Percentiles rank a stretch among this genome's conserved stretches.
phyloP scores from a whole-genome alignment of 1,140 invertebrate genomes.

The Phthorimaea operculella region DNA sequence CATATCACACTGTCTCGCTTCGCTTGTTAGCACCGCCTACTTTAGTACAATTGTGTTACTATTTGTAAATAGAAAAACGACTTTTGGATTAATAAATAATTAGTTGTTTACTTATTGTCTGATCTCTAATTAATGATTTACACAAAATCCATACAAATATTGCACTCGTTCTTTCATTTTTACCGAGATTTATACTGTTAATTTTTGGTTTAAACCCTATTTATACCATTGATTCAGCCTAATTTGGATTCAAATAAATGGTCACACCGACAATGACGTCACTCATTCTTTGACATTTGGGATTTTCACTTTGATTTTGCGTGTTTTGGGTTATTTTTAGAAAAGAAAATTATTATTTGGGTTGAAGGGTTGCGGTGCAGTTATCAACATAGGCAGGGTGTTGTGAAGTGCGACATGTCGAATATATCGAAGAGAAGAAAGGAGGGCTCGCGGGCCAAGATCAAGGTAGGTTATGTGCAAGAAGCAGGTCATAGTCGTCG shows the following conservation, averaged over 20 bases:
- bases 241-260: background rate
- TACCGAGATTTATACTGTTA: no score
- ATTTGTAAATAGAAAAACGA: no score
- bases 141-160: no score
- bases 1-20: no score
- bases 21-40: no score
- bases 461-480: slow-evolving; percentile 51
- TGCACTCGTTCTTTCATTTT: no score
- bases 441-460: slow-evolving; percentile 50
- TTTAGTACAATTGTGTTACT: no score
- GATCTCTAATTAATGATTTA: no score
- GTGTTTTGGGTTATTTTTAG: slow-evolving; percentile 10
- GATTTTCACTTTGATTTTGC: background rate
- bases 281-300: background rate
- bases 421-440: slow-evolving; percentile 54
- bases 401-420: slow-evolving; percentile 31
- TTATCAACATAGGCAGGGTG: background rate
- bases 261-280: background rate
- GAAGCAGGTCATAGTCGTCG: slow-evolving; percentile 21
- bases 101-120: no score
- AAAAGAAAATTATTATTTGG: slow-evolving; percentile 18
- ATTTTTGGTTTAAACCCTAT: no score
- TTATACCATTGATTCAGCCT: no score
- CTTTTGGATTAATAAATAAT: no score
- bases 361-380: background rate